Evolutionary conservation across 2,888 invertebrate genomes (phyloP).

Genomic region (Hedya salicella): DNA sequence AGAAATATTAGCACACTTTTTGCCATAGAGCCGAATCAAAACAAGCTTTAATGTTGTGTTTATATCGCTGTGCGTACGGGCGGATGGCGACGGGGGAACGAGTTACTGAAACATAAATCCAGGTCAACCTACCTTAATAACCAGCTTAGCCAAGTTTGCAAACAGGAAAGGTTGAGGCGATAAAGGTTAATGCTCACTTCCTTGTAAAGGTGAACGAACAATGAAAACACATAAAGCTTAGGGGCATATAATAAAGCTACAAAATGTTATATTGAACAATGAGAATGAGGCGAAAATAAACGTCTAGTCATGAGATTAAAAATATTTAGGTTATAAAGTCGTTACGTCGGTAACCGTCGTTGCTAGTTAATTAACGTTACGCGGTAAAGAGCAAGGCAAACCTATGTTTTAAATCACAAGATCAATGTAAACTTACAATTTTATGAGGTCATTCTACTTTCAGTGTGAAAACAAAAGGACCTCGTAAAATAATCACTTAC

Average conservation of each 20-base stretch:
- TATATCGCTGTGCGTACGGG: constrained; percentile 5
- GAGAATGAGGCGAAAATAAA: constrained; percentile 17
- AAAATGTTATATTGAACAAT: constrained; percentile 30
- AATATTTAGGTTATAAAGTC: background rate
- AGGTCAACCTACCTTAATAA: constrained; percentile 51
- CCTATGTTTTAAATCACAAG: constrained; percentile 14
- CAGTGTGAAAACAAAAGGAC: constrained; percentile 26
- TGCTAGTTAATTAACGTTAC: constrained; percentile 18
- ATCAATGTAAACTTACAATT: constrained; percentile 14
- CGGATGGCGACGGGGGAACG: constrained; percentile 10
- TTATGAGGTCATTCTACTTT: background rate
- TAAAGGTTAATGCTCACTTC: constrained; percentile 53
- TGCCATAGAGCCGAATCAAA: background rate
- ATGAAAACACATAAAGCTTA: constrained; percentile 40
- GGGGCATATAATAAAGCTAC: constrained; percentile 20
- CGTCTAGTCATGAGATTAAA: background rate
- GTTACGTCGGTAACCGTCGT: constrained; percentile 4
- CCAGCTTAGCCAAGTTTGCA: constrained; percentile 39
- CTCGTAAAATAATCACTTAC: constrained; percentile 12
- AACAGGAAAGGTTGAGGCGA: constrained; percentile 53
- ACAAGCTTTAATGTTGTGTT: background rate
- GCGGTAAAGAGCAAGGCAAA: constrained; percentile 24
- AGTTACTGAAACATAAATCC: constrained; percentile 67
- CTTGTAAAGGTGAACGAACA: constrained; percentile 43
- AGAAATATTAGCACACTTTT: background rate